phyloP scores from a whole-genome alignment of 2,113 vertebrate genomes.

The Fregetta grallaria region DNA sequence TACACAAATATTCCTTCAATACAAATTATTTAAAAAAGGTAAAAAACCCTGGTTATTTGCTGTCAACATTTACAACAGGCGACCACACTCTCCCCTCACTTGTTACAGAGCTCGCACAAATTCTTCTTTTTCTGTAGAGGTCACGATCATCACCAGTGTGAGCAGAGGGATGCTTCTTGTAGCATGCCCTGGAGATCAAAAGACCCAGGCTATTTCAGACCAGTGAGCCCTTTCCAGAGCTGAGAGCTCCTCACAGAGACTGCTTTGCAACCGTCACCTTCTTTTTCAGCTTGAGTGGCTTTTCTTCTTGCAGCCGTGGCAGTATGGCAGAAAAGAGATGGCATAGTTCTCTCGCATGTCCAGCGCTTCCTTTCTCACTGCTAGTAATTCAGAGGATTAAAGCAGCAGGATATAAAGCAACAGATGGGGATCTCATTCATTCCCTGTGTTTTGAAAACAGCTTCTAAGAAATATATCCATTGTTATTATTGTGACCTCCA shows the following conservation, averaged over 20 bases:
- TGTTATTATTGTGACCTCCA: background rate
- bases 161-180: background rate
- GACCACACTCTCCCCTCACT: background rate
- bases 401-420: constrained; percentile 12
- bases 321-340: background rate
- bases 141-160: background rate
- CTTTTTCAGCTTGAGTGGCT: background rate
- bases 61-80: background rate
- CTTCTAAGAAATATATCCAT: background rate
- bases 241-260: background rate
- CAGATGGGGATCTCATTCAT: constrained; percentile 57
- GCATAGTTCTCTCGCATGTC: background rate
- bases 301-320: background rate
- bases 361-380: background rate
- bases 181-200: background rate
- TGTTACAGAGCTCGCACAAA: background rate
- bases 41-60: background rate
- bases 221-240: background rate
- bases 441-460: background rate
- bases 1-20: background rate
- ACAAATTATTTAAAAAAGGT: background rate
- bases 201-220: background rate
- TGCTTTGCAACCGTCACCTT: background rate
- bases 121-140: background rate
- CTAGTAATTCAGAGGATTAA: constrained; percentile 29